Base-by-base conservation (phyloP, 2,797 vertebrate genomes). In the Phrynocephalus guinanensis region DNA sequence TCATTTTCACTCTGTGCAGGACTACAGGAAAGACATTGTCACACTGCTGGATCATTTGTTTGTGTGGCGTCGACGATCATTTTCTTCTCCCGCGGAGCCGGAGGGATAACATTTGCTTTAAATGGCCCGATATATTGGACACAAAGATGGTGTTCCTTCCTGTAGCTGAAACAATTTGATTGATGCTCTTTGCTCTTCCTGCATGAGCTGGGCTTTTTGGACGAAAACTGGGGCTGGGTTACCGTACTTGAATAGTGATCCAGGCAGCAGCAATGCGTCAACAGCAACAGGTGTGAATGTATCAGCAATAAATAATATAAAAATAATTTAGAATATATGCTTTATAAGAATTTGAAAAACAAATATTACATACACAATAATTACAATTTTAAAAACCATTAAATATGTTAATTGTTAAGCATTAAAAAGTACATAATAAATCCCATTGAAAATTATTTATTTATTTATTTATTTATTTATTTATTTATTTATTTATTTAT, bases 1-100 rank as follows among this genome's bases (percentile, higher is more conserved):
- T 88, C 92, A 90, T 71, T 66, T 82, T 66, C 89, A 89, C 1
- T 89, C 10, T 78, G 82, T 50, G 56, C n/a, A 26, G 2, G 0
- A 0, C 28, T 86, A 89, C 76, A 81, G 20, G 75, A 90, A 89
- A 72, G 24, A 52, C 24, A 85, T 73, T 85, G 50, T 78, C 82
- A 38, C 82, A 44, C 30, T 15, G 4, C 15, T 71, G 0, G 56
- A 9, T 56, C 0, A 0, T 33, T 60, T n/a, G 79, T 86, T 67
- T 75, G 1, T 75, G 67, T 15, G 8, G 2, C 79, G 8, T 70
- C 44, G 33, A 38, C 84, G 88, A 71, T 82, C 63, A 85, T 90
- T 87, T 3, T 85, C 63, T 72, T 52, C 82, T 63, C 0, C 50
- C 52, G 44, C 38, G 78, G 33, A 81, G 8, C 30, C 70, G 3